Base-by-base conservation (phyloP, 1,140 invertebrate genomes). In the Asbolus verrucosus region DNA sequence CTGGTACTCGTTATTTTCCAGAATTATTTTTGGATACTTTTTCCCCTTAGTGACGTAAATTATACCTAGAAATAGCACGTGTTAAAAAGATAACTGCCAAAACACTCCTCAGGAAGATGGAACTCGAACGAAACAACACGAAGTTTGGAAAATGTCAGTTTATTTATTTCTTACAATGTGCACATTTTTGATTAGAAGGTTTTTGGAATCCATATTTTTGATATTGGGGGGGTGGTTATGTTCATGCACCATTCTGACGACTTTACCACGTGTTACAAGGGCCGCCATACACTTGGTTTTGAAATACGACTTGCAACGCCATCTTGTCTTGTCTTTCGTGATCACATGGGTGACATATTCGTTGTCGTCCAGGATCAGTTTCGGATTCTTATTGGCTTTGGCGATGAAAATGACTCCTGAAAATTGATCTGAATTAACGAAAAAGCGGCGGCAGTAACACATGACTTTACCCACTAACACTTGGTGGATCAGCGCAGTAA, bases 11-110 rank as follows among this genome's bases (percentile, higher is more conserved):
- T 77, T 62, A 6, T 43, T 19, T 8, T 75, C 67, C 19, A 76
- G 16, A 21, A 76, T 68, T 9, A 75, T 46, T 67, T 76, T 74
- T 16, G 72, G 72, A 59, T 71, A 38, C 66, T 76, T 76, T 15
- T 14, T 70, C 8, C 68, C 70, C 18, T 63, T 38, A 11, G 61
- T 67, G n/a, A 76, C 33, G 33, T 69, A 73, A 62, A 76, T 75
- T 9, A 61, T 50, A 65, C 69, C 75, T 76, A 65, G 63, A 76
- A 73, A 24, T 31, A 50, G 15, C 16, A 8, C 1, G 43, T 13
- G n/a, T 50, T 19, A 50, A 50, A 50, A 50, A n/a, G 13, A 14
- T 3, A n/a, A 14, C 39, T 3, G n/a, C n/a, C n/a, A n/a, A n/a
- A n/a, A n/a, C 33, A 38, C 11, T 1, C 16, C 2, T 30, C 27